phyloP scores from a whole-genome alignment of 1,140 invertebrate genomes.

The Leptoteleia sp. region DNA sequence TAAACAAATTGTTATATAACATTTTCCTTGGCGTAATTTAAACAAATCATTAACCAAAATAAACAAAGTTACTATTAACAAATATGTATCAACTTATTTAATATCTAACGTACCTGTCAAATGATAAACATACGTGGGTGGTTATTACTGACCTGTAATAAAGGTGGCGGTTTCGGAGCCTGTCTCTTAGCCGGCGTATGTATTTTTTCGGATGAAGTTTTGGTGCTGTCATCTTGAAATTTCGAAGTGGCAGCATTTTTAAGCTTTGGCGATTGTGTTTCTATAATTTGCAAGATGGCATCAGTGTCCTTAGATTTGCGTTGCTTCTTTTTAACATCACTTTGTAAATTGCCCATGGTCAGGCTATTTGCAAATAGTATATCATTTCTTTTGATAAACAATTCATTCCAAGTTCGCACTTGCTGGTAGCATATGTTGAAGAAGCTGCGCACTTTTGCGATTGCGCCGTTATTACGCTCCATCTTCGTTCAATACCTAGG shows the following conservation, averaged over 20 bases:
- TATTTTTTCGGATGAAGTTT: conserved; percentile 65
- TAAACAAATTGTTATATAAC: no score
- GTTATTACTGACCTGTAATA: conserved; percentile 64
- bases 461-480: conserved; percentile 69
- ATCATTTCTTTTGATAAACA: conserved; percentile 40
- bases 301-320: conserved; percentile 65
- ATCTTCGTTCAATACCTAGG: conserved; percentile 61
- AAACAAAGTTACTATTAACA: no score
- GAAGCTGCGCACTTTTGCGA: conserved; percentile 72
- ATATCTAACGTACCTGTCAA: no score
- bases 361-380: conserved; percentile 4
- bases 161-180: conserved; percentile 73
- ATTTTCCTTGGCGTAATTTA: no score
- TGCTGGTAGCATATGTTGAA: conserved; percentile 67
- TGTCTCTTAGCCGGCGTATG: conserved; percentile 72
- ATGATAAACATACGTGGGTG: no score
- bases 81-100: no score
- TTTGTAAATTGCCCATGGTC: conserved; percentile 77
- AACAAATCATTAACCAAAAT: no score
- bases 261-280: conserved; percentile 20
- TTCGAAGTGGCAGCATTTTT: conserved; percentile 25
- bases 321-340: conserved; percentile 73
- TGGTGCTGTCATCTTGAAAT: conserved; percentile 32
- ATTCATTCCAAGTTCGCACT: conserved; percentile 58
- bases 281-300: conserved; percentile 22